Evolutionary conservation across 2,888 invertebrate genomes (phyloP).

Genomic region (Pycnomerus fuliginosus): DNA sequence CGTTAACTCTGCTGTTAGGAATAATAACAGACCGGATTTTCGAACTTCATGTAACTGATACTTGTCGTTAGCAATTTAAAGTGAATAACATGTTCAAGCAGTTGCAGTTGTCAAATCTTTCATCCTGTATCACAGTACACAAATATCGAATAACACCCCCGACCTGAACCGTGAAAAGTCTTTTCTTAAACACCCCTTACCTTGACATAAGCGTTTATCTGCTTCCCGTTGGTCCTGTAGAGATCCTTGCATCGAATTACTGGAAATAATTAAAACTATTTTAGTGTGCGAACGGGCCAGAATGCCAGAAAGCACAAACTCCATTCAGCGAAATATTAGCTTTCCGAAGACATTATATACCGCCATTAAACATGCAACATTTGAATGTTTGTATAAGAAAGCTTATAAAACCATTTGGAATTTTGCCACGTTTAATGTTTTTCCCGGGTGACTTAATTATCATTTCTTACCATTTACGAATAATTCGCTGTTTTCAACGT

Average conservation of each 20-base stretch:
- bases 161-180: too few species aligned
- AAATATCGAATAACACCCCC: too few species aligned
- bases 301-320: constrained; percentile 1
- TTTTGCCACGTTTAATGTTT: constrained; percentile 1
- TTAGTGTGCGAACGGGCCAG: constrained; percentile 1
- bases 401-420: constrained; percentile 3
- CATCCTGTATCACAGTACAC: too few species aligned
- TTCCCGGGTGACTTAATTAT: neutral
- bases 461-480: constrained; percentile 51
- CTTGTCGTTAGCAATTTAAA: too few species aligned
- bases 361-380: constrained; percentile 4
- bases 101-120: too few species aligned
- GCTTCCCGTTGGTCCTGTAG: constrained; percentile 64
- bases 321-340: constrained; percentile 3
- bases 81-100: too few species aligned
- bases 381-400: too few species aligned
- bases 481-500: constrained; percentile 43
- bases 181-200: too few species aligned
- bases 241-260: constrained; percentile 78
- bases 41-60: too few species aligned
- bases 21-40: too few species aligned
- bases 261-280: constrained; percentile 55
- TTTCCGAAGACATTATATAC: constrained; percentile 1
- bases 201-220: constrained; percentile 81
- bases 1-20: too few species aligned